Evolutionary conservation across 2,888 invertebrate species (phyloP), one percentile per base, ranked within the genome.

Genomic region (Idaea aversata): DNA sequence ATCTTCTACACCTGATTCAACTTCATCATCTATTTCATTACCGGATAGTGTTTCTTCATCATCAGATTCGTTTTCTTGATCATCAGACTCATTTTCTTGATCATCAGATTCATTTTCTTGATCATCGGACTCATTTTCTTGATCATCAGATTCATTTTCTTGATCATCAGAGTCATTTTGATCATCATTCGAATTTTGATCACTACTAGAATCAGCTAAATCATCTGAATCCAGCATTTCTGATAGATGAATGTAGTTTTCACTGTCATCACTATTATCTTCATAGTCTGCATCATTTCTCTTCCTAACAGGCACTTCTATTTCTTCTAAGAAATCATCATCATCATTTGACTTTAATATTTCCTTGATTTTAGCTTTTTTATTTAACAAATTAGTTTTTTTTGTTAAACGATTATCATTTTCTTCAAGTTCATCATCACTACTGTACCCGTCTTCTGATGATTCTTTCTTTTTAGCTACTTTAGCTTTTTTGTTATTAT

Each of bases 381-480:
- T 67, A 63, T 62, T 62, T 35, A 70, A 71, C n/a, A 67, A 67
- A 36, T 76, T 36, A 59, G 72, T 64, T 57, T 75, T 62, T 61
- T 76, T 67, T 62, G 62, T 62, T 35, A 70, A 71, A n/a, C 67
- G 67, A 36, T 76, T 72, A 61, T 76, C 75, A 35, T 71, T 67
- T 57, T 70, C 68, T 63, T 70, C 69, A 61, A 68, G 72, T 64
- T 82, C 83, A 69, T 84, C 79, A 63, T 81, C 88, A 75, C 86
- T 87, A 34, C 91, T 75, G 79, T 94, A 78, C 69, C 93, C 81
- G 83, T 85, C 87, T 85, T 93, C 83, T 74, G 89, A 90, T 6
- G 88, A 87, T 64, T 90, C 90, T 74, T 86, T 87, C 5, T 69
- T 60, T 70, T 77, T 76, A 34, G 65, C 61, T 64, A 73, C 67